phyloP scores from a whole-genome alignment of 2,888 invertebrate species.

The Ichneumoninae sp. region DNA sequence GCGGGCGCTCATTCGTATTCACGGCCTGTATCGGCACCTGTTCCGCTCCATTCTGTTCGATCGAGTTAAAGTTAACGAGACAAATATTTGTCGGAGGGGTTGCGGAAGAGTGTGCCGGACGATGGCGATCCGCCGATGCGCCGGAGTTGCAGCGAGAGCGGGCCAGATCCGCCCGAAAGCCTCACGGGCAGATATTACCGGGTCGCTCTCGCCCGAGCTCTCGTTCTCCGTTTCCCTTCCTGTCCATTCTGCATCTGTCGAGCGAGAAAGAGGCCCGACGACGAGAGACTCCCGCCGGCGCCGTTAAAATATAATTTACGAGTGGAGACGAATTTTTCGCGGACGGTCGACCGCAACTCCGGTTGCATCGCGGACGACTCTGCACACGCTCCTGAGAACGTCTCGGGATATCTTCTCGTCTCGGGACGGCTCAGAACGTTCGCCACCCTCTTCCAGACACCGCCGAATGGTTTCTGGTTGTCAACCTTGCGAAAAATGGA shows the following conservation, averaged over 20 bases:
- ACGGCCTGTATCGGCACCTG: neutral
- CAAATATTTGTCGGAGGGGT: neutral
- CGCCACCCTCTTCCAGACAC: neutral
- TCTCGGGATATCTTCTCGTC: conserved; percentile 14
- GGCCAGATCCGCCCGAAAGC: neutral
- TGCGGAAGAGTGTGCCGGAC: neutral
- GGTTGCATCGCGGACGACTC: conserved; percentile 25
- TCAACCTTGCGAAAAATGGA: conserved; percentile 16
- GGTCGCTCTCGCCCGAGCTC: conserved; percentile 23
- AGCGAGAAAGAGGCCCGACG: conserved; percentile 3
- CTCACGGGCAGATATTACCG: conserved; percentile 2
- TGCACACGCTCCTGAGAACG: conserved; percentile 55
- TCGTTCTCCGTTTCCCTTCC: neutral
- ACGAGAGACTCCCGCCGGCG: conserved; percentile 36
- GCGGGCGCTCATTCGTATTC: neutral
- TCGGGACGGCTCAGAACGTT: neutral
- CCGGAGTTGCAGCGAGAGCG: neutral
- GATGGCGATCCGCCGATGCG: neutral
- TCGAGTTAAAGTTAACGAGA: neutral
- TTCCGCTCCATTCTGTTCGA: neutral
- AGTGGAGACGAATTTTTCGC: conserved; percentile 72
- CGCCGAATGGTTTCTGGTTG: neutral
- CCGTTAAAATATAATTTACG: conserved; percentile 76
- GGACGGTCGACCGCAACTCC: conserved; percentile 55
- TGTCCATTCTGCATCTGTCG: conserved; percentile 7